Evolutionary conservation across 2,113 vertebrate species (phyloP).

Genomic region (human (Homo sapiens)): DNA sequence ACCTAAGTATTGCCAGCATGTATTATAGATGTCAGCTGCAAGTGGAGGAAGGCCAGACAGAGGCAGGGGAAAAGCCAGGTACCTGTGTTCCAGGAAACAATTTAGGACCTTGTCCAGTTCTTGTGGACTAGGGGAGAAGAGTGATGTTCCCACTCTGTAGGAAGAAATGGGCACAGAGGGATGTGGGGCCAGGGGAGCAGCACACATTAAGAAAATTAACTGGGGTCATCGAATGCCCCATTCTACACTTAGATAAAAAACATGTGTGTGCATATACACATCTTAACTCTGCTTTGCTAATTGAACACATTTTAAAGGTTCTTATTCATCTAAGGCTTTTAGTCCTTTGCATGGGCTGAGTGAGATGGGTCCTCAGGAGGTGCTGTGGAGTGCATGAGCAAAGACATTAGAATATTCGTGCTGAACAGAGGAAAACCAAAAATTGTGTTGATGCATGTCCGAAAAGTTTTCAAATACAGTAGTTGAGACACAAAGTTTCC

Average conservation of each 20-base stretch:
- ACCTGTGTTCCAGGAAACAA: background rate
- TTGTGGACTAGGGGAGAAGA: background rate
- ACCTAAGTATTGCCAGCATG: background rate
- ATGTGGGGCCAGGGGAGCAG: background rate
- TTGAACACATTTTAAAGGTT: background rate
- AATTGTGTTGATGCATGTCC: background rate
- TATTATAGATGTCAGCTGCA: background rate
- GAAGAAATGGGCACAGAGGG: background rate
- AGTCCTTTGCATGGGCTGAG: background rate
- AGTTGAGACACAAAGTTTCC: background rate
- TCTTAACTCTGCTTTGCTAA: background rate
- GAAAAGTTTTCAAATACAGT: background rate
- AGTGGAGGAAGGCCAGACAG: background rate
- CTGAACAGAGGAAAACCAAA: background rate
- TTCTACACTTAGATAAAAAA: background rate
- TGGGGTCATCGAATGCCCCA: background rate
- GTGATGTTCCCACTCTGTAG: background rate
- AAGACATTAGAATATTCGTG: background rate
- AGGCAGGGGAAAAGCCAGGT: background rate
- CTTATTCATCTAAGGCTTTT: background rate
- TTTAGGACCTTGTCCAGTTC: background rate
- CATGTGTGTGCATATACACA: too few relatives aligned
- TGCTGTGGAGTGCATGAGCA: background rate
- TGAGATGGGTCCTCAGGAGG: background rate
- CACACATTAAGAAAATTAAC: background rate